phyloP scores from a whole-genome alignment of 2,888 invertebrate genomes.

The Standfussiana lucernea region DNA sequence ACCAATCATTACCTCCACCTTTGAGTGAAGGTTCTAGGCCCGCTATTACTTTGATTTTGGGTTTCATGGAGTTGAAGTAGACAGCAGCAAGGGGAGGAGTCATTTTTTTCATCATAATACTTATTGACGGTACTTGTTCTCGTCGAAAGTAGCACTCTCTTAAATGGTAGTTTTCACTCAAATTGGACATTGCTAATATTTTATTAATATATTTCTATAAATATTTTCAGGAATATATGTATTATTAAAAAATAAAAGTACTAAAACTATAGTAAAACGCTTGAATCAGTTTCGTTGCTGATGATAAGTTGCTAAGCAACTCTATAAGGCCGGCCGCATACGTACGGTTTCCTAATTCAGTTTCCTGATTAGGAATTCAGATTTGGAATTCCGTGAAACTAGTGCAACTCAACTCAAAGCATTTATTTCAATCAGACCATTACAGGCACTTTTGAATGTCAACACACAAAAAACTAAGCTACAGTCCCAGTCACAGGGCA shows the following conservation, averaged over 20 bases:
- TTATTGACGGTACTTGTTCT: conserved; percentile 84
- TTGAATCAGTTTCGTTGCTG: not conserved
- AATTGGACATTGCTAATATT: conserved; percentile 72
- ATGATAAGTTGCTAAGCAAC: conserved; percentile 33
- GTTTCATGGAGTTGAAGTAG: conserved; percentile 84
- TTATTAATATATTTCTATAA: conserved; percentile 10
- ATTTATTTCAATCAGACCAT: too few relatives aligned
- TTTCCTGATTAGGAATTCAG: too few relatives aligned
- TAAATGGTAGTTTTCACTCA: conserved; percentile 81
- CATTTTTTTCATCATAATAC: conserved; percentile 82
- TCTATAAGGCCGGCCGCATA: too few relatives aligned
- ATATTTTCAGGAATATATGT: conserved; percentile 12
- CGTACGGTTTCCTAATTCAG: too few relatives aligned
- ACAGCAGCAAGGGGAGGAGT: conserved; percentile 79
- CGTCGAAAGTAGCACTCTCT: conserved; percentile 81
- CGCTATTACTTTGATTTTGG: conserved; percentile 80
- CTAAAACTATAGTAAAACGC: not conserved
- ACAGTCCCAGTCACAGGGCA: too few relatives aligned
- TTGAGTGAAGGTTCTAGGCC: conserved; percentile 84
- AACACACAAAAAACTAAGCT: too few relatives aligned
- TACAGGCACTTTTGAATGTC: too few relatives aligned
- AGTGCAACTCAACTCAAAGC: too few relatives aligned
- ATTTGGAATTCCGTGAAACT: too few relatives aligned
- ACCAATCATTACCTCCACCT: conserved; percentile 85
- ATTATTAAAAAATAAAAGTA: not conserved